Evolutionary conservation across 2,888 invertebrate genomes (phyloP).

Genomic region (Hydropsyche betteni): DNA sequence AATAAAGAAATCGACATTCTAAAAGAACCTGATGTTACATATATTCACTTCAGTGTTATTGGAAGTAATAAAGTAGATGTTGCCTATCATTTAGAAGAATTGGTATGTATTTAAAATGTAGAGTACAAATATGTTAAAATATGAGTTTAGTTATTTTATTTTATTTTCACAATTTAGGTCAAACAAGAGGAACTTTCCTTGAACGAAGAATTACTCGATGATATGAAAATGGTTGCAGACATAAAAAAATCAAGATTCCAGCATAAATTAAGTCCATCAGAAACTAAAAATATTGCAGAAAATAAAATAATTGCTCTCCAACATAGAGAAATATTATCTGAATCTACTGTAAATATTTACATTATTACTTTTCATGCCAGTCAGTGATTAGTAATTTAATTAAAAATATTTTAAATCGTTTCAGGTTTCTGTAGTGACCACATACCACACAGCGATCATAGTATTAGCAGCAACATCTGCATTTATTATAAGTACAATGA

Average conservation of each 20-base stretch:
- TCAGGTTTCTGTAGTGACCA: conserved; percentile 70
- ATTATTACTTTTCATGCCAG: background rate
- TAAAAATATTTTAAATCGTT: background rate
- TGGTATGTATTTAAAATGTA: conserved; percentile 64
- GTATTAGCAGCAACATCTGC: conserved; percentile 82
- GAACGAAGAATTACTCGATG: conserved; percentile 39
- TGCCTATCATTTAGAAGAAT: conserved; percentile 80
- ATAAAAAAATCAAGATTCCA: conserved; percentile 72
- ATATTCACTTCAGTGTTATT: conserved; percentile 70
- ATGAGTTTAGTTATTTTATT: background rate
- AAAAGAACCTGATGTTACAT: conserved; percentile 66
- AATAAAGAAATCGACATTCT: conserved; percentile 58
- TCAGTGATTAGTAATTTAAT: too few species aligned
- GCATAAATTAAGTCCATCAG: conserved; percentile 62
- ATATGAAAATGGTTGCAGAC: conserved; percentile 65
- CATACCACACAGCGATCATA: conserved; percentile 80
- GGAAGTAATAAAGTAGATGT: conserved; percentile 81
- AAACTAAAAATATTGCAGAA: conserved; percentile 54
- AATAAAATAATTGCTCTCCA: conserved; percentile 66
- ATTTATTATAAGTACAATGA: conserved; percentile 79
- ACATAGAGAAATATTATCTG: conserved; percentile 74
- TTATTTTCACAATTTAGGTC: conserved; percentile 54
- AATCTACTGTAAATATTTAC: conserved; percentile 66
- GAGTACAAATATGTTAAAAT: background rate
- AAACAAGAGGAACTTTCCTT: conserved; percentile 62